Evolutionary conservation across 2,888 invertebrate genomes (phyloP).

Genomic region (Eulithis prunata): DNA sequence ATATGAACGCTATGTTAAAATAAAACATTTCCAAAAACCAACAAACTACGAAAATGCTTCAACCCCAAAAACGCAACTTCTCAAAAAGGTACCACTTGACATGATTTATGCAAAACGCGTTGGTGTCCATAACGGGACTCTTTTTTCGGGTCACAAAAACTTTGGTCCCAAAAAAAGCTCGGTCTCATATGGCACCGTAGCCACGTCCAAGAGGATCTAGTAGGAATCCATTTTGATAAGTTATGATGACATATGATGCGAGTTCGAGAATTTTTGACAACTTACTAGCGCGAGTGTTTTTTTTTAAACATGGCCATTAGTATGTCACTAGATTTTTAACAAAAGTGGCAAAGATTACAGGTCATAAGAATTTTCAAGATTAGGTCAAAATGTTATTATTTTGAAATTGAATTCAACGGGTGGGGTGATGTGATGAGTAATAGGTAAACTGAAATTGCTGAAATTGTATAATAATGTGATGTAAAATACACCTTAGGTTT

Average conservation of each 20-base stretch:
- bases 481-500: no score
- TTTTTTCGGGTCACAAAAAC: constrained; percentile 53
- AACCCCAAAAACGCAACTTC: constrained; percentile 50
- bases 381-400: no score
- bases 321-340: no score
- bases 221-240: constrained; percentile 38
- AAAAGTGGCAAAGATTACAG: no score
- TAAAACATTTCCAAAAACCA: no score
- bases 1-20: no score
- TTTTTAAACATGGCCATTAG: background rate
- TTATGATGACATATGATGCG: constrained; percentile 1
- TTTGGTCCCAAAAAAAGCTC: constrained; percentile 42
- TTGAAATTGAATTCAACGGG: no score
- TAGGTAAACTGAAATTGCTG: no score
- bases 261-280: background rate
- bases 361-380: no score
- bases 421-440: no score
- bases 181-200: constrained; percentile 42
- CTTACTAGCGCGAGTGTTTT: background rate
- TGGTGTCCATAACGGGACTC: constrained; percentile 71
- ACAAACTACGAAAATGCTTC: constrained; percentile 5
- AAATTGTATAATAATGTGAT: no score
- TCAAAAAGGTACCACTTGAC: constrained; percentile 60
- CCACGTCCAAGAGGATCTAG: constrained; percentile 33
- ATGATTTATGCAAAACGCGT: constrained; percentile 77